Evolutionary conservation across 2,888 invertebrate genomes (phyloP).

Genomic region (Drosophila prostipennis): DNA sequence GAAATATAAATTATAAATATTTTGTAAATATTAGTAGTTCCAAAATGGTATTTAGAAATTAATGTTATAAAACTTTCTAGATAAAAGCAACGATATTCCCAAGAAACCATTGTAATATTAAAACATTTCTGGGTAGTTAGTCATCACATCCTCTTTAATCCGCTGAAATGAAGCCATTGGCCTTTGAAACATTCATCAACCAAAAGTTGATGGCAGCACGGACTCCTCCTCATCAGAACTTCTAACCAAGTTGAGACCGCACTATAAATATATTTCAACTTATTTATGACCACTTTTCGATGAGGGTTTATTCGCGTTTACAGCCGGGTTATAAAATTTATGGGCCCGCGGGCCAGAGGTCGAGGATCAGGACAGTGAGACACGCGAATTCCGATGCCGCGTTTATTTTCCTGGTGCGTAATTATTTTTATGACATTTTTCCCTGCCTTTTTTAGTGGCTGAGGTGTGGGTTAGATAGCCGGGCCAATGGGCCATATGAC

Average conservation of each 20-base stretch:
- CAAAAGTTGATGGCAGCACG: conserved; percentile 28
- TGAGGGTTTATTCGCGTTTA: conserved; percentile 75
- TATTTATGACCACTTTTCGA: conserved; percentile 78
- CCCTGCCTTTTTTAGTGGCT: conserved; percentile 18
- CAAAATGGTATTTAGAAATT: no score
- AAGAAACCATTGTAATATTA: background rate
- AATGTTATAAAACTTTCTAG: no score
- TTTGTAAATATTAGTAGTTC: no score
- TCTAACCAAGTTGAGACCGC: conserved; percentile 51
- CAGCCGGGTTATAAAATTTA: conserved; percentile 73
- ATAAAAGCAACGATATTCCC: no score
- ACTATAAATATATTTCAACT: conserved; percentile 76
- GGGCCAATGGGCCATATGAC: conserved; percentile 9
- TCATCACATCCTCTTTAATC: background rate
- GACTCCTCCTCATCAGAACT: conserved; percentile 18
- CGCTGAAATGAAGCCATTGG: background rate
- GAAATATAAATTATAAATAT: background rate
- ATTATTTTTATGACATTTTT: conserved; percentile 78
- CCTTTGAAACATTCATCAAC: conserved; percentile 51
- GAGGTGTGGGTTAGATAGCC: conserved; percentile 25
- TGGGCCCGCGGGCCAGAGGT: conserved; percentile 37
- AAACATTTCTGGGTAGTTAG: background rate
- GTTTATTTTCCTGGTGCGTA: conserved; percentile 70
- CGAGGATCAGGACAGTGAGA: conserved; percentile 31
- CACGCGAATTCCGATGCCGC: conserved; percentile 56